Conservation (phyloP, 2,888 invertebrate genomes). For the Tanaodytes sp. region DNA sequence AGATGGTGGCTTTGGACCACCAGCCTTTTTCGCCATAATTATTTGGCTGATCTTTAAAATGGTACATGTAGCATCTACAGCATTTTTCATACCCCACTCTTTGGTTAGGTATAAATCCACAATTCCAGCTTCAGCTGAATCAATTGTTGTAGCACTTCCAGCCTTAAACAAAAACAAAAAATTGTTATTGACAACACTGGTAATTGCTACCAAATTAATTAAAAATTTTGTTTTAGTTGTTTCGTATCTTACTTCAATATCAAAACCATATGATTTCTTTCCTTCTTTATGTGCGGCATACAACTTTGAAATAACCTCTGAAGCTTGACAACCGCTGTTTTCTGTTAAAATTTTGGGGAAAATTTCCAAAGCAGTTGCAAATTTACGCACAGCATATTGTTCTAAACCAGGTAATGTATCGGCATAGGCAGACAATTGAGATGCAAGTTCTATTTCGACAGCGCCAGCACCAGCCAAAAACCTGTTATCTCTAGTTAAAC, state of each 20-base stretch:
- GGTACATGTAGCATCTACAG: slow-evolving; percentile 92
- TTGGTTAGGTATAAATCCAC: slow-evolving; percentile 87
- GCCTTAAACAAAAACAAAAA: slow-evolving; percentile 70
- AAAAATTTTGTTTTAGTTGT: too few relatives aligned
- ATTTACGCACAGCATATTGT: slow-evolving; percentile 97
- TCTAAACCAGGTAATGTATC: slow-evolving; percentile 95
- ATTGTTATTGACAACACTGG: too few relatives aligned
- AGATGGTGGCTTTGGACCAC: slow-evolving; percentile 89
- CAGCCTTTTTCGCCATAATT: slow-evolving; percentile 97
- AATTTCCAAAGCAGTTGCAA: slow-evolving; percentile 89
- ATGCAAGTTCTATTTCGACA: slow-evolving; percentile 93
- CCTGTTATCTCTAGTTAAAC: slow-evolving; percentile 83
- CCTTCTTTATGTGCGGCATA: slow-evolving; percentile 95
- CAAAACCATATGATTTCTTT: slow-evolving; percentile 86
- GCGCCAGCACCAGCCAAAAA: slow-evolving; percentile 96
- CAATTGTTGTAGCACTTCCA: slow-evolving; percentile 80
- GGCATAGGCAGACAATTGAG: slow-evolving; percentile 88
- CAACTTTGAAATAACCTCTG: slow-evolving; percentile 89
- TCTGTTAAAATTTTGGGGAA: slow-evolving; percentile 95
- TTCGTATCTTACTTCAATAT: slow-evolving; percentile 88
- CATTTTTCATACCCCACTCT: slow-evolving; percentile 95
- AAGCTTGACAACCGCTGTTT: slow-evolving; percentile 92
- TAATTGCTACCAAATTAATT: too few relatives aligned
- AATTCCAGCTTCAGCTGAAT: slow-evolving; percentile 85
- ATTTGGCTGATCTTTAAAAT: slow-evolving; percentile 96